Evolutionary conservation across 2,888 invertebrate species (phyloP).

Genomic region (Scrobipalpa costella): DNA sequence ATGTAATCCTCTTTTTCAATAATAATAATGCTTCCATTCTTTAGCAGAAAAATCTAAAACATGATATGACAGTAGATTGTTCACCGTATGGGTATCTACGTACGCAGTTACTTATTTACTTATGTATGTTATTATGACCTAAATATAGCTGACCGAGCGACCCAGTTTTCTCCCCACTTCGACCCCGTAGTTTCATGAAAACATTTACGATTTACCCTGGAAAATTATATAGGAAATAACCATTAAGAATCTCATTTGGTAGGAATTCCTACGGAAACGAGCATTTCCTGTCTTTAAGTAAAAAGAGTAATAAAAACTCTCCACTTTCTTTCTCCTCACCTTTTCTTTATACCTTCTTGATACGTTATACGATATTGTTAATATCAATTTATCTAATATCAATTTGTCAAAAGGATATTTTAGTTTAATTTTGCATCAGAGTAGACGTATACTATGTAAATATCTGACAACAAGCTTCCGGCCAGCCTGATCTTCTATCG

Average conservation of each 20-base stretch:
- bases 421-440: no score
- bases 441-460: no score
- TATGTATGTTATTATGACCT: slow-evolving; percentile 4
- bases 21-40: no score
- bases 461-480: no score
- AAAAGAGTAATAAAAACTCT: slow-evolving; percentile 6
- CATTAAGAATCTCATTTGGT: slow-evolving; percentile 5
- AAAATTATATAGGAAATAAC: slow-evolving; percentile 2
- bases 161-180: slow-evolving; percentile 17
- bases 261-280: slow-evolving; percentile 15
- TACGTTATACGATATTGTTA: no score
- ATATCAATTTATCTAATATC: no score
- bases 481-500: no score
- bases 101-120: not conserved
- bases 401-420: no score
- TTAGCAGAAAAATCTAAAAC: no score
- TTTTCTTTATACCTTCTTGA: not conserved
- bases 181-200: slow-evolving; percentile 13
- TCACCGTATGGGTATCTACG: not conserved
- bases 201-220: slow-evolving; percentile 13
- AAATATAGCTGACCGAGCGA: slow-evolving; percentile 1
- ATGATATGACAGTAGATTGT: not conserved
- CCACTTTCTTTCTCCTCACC: not conserved
- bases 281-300: slow-evolving; percentile 4
- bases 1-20: no score